Evolutionary conservation across 2,888 invertebrate species (phyloP).

Genomic region (Trachelus tabidus): DNA sequence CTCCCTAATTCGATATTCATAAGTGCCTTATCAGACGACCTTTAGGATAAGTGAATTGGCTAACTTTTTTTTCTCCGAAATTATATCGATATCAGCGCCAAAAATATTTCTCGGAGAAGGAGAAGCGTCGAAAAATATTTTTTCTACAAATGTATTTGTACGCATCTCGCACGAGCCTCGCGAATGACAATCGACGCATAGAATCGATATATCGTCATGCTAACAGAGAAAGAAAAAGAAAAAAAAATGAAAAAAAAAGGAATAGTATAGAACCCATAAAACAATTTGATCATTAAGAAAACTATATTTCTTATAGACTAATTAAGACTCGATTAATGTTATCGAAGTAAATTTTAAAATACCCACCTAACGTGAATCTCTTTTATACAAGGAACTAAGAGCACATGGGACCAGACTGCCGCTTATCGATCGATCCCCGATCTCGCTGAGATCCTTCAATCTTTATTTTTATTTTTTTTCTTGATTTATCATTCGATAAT

Average conservation of each 20-base stretch:
- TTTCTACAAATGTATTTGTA: background rate
- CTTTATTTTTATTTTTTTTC: background rate
- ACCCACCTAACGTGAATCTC: background rate
- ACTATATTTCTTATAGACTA: background rate
- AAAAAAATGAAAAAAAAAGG: background rate
- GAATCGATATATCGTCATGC: background rate
- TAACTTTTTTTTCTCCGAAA: constrained; percentile 1
- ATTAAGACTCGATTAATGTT: background rate
- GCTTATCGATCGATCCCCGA: background rate
- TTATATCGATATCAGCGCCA: background rate
- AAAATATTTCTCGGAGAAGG: background rate
- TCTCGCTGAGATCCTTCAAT: constrained; percentile 25
- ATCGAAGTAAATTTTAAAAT: background rate
- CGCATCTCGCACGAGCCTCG: background rate
- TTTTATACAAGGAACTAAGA: background rate
- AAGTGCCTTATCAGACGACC: background rate
- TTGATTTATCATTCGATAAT: background rate
- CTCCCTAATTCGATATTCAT: background rate
- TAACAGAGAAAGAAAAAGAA: background rate
- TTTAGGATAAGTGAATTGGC: background rate
- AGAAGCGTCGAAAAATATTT: background rate
- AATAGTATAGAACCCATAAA: background rate
- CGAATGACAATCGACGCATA: background rate
- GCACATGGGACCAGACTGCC: background rate
- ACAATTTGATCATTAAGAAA: background rate